These are phyloP conservation scores for Scaptomyza polygonia DNA, from an alignment of 2,888 invertebrate genomes.

Conservation along the genomic window DNA sequence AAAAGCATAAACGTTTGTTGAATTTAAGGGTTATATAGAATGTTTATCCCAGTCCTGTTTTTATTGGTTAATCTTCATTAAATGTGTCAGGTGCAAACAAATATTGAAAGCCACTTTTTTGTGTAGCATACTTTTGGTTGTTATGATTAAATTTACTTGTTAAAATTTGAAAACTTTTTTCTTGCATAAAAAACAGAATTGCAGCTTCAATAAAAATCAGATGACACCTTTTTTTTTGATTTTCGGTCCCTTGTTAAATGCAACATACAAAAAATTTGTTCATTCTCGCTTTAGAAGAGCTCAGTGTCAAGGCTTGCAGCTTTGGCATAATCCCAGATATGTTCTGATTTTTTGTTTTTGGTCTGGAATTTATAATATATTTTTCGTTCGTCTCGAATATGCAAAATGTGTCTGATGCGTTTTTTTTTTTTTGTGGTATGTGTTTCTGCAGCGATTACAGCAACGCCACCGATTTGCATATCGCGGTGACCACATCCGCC, in stretches of 20 bases:
- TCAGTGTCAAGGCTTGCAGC: slow-evolving; percentile 3
- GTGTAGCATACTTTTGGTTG: slow-evolving; percentile 16
- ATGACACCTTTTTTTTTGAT: slow-evolving; percentile 8
- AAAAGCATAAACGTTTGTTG: not conserved
- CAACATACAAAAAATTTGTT: slow-evolving; percentile 16
- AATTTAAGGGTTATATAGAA: not conserved
- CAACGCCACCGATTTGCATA: slow-evolving; percentile 93
- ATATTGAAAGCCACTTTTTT: not conserved
- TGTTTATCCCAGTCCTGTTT: too few relatives aligned
- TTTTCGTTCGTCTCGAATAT: slow-evolving; percentile 30
- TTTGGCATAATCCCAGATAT: slow-evolving; percentile 19
- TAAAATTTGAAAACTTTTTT: not conserved
- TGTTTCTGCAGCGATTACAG: slow-evolving; percentile 89
- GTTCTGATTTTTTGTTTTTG: slow-evolving; percentile 9
- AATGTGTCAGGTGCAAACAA: not conserved
- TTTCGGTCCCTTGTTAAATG: slow-evolving; percentile 10
- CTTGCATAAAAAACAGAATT: not conserved
- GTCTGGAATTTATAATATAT: slow-evolving; percentile 3
- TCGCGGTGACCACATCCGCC: slow-evolving; percentile 93
- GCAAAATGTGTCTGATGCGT: slow-evolving; percentile 51
- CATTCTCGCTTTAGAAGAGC: not conserved
- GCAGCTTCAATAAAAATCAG: not conserved
- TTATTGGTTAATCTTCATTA: not conserved
- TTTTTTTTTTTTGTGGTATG: slow-evolving; percentile 15
- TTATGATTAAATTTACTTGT: not conserved